Evolutionary conservation across 2,113 vertebrate species (phyloP).

Genomic region (Paracanthobrama guichenoti): DNA sequence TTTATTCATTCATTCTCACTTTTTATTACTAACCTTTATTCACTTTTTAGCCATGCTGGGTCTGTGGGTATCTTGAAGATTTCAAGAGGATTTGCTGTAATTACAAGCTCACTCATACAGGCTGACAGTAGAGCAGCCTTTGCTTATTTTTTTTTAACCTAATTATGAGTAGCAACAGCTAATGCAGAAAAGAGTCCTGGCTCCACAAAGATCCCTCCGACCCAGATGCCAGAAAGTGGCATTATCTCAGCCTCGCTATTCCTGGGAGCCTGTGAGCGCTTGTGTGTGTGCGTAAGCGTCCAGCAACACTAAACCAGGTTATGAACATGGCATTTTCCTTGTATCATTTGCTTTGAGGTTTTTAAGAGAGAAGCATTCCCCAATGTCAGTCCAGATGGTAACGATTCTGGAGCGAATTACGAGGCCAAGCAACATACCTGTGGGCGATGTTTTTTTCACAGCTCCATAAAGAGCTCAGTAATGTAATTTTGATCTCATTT

Average conservation of each 20-base stretch:
- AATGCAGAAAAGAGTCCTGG: constrained; percentile 16
- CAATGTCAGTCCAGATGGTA: constrained; percentile 78
- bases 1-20: not conserved
- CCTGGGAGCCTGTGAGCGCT: constrained; percentile 42
- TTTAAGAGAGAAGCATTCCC: constrained; percentile 79
- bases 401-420: constrained; percentile 81
- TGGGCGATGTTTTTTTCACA: constrained; percentile 78
- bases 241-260: constrained; percentile 42
- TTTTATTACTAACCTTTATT: no score
- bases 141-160: not conserved
- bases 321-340: constrained; percentile 76
- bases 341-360: constrained; percentile 82
- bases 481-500: constrained; percentile 83
- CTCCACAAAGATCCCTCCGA: constrained; percentile 14
- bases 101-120: not conserved
- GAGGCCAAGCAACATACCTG: constrained; percentile 81
- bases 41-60: not conserved
- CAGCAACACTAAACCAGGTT: constrained; percentile 74
- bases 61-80: not conserved
- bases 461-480: constrained; percentile 76
- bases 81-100: constrained; percentile 24
- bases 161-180: constrained; percentile 14
- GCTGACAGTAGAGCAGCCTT: not conserved
- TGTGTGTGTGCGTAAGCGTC: constrained; percentile 38
- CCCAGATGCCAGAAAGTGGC: constrained; percentile 33